Evolutionary conservation across 2,797 vertebrate species (phyloP).

Genomic region (Gymnoscopelus microlampas): DNA sequence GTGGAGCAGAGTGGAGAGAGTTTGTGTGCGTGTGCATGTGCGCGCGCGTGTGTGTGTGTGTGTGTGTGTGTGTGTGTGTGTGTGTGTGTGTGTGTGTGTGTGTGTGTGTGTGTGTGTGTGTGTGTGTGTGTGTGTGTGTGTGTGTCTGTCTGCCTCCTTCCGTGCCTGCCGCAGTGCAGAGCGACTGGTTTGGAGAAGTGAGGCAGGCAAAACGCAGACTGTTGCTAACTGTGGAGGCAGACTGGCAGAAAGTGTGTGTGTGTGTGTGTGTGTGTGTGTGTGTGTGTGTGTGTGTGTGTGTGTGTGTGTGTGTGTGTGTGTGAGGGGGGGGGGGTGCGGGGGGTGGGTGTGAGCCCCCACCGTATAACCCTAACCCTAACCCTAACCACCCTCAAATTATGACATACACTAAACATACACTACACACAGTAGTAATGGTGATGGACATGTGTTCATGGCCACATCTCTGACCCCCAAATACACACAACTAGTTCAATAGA

Average conservation of each 20-base stretch:
- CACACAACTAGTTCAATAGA: no score
- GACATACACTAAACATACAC: no score
- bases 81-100: conserved; percentile 37
- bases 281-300: conserved; percentile 68
- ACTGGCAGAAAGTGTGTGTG: conserved; percentile 76
- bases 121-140: conserved; percentile 29
- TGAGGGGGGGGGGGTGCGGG: no score
- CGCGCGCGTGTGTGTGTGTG: background rate
- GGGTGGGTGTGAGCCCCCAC: no score
- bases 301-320: conserved; percentile 35
- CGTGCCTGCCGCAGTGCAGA: conserved; percentile 80
- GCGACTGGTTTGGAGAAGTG: conserved; percentile 79
- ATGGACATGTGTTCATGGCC: no score
- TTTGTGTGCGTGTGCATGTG: conserved; percentile 28
- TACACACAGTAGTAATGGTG: no score
- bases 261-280: conserved; percentile 39
- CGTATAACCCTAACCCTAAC: no score
- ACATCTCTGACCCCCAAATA: no score
- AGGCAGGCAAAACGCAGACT: conserved; percentile 77
- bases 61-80: conserved; percentile 22
- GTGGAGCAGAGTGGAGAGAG: conserved; percentile 65
- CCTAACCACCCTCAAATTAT: no score
- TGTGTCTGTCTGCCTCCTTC: conserved; percentile 65
- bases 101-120: no score
- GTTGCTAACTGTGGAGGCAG: conserved; percentile 81